Evolutionary conservation across 2,797 vertebrate genomes (phyloP).

Genomic region (Xerus rutilus): DNA sequence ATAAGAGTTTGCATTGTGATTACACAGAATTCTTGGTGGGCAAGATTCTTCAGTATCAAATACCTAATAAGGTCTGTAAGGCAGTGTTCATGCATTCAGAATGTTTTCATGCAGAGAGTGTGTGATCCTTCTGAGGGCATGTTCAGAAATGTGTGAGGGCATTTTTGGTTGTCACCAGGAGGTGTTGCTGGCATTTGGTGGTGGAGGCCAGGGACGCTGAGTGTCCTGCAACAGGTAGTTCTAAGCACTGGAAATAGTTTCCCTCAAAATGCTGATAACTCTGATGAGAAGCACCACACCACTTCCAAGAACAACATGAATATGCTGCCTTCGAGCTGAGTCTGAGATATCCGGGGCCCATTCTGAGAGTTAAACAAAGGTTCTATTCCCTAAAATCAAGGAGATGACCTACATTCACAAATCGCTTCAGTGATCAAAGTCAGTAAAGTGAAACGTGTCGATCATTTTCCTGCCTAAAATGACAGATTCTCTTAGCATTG

Average conservation of each 20-base stretch:
- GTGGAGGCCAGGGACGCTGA: background rate
- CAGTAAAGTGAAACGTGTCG: slow-evolving; percentile 51
- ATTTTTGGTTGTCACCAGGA: background rate
- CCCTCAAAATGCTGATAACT: background rate
- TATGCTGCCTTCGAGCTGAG: background rate
- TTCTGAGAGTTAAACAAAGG: slow-evolving; percentile 57
- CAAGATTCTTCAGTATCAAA: background rate
- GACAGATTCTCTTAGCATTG: slow-evolving; percentile 71
- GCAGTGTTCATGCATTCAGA: background rate
- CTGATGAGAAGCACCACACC: background rate
- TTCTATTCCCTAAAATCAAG: slow-evolving; percentile 65
- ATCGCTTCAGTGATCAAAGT: slow-evolving; percentile 76
- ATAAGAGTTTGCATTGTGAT: background rate
- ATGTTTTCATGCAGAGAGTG: background rate
- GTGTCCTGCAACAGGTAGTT: background rate
- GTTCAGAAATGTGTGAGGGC: background rate
- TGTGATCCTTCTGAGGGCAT: no score
- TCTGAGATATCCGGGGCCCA: background rate
- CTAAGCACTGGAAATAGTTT: background rate
- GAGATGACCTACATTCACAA: slow-evolving; percentile 17
- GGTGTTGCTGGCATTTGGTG: background rate
- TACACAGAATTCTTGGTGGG: background rate
- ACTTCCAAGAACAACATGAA: background rate
- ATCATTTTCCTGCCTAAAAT: slow-evolving; percentile 58
- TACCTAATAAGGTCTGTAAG: background rate